Conservation (phyloP, 2,113 vertebrate genomes). For the Erythrolamprus reginae region DNA sequence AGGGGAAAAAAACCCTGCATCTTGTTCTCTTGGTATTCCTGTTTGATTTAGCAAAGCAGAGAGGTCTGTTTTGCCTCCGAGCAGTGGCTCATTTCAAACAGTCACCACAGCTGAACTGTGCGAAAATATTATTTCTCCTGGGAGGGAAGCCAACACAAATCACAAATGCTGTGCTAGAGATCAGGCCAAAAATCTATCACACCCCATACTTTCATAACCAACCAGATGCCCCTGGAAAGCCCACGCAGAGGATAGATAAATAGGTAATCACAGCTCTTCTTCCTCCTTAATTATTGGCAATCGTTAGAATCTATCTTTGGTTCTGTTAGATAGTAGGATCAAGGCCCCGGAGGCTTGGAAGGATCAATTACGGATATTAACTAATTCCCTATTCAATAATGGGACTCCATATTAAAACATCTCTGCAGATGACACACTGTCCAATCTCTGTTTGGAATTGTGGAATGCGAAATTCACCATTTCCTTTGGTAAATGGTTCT, state of each 20-base stretch:
- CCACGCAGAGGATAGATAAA: neutral
- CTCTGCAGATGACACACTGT: neutral
- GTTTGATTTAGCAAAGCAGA: neutral
- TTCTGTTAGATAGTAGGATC: neutral
- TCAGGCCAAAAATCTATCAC: neutral
- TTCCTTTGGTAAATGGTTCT: neutral
- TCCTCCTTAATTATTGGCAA: neutral
- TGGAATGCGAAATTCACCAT: neutral
- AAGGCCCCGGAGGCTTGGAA: neutral
- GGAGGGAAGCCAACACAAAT: neutral
- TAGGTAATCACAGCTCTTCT: neutral
- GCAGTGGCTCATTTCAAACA: accelerated
- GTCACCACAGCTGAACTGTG: neutral
- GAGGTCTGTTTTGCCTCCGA: accelerated
- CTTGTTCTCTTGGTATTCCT: neutral
- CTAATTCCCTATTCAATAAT: neutral
- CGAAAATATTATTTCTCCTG: neutral
- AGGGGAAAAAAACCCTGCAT: neutral
- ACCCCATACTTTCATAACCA: neutral
- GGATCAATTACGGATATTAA: neutral
- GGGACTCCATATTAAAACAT: neutral
- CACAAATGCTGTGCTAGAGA: neutral
- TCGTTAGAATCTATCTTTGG: neutral
- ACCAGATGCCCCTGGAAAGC: neutral
- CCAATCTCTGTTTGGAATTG: neutral